These are phyloP conservation scores for Drosophila trapezifrons DNA, from an alignment of 1,140 invertebrate genomes.

Conservation along the genomic window DNA sequence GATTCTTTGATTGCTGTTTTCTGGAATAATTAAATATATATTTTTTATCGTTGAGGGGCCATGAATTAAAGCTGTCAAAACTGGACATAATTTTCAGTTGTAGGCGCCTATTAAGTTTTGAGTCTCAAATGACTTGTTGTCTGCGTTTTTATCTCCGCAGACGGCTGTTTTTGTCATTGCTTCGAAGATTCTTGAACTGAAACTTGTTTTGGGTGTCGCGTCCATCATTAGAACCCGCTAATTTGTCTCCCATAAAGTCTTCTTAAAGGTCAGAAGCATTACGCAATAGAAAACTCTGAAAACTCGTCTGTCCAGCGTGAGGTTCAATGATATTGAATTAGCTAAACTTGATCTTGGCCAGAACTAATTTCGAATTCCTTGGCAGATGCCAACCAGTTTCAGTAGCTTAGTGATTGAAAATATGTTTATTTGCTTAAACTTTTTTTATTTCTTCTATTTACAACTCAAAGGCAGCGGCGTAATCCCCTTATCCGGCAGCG, in stretches of 20 bases:
- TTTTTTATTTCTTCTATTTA: conserved; percentile 21
- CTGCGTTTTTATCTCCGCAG: neutral
- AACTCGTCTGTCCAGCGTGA: conserved; percentile 63
- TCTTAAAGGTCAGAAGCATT: conserved; percentile 62
- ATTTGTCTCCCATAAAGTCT: conserved; percentile 34
- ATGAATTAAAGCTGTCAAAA: neutral
- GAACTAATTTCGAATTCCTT: conserved; percentile 25
- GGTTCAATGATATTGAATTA: conserved; percentile 56
- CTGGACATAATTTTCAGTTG: conserved; percentile 12
- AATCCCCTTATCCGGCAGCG: conserved; percentile 61
- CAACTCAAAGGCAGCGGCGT: neutral
- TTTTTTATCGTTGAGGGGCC: conserved; percentile 3
- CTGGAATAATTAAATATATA: conserved; percentile 15
- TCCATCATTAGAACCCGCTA: conserved; percentile 39
- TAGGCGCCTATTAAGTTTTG: conserved; percentile 19
- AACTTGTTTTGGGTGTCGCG: conserved; percentile 40
- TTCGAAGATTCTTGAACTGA: conserved; percentile 19
- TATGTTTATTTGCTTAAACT: conserved; percentile 3
- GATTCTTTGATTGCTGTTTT: neutral
- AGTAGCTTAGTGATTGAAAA: conserved; percentile 23
- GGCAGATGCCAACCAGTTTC: conserved; percentile 59
- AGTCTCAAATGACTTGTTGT: conserved; percentile 10
- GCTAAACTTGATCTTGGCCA: conserved; percentile 61
- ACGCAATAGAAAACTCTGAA: conserved; percentile 63
- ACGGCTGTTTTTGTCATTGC: conserved; percentile 20